A percentile compares a stretch with the other conserved stretches of the same genome.
These are phyloP conservation scores for Sarcophaga rosellei DNA, from an alignment of 2,888 invertebrate genomes.

Conservation along the genomic window DNA sequence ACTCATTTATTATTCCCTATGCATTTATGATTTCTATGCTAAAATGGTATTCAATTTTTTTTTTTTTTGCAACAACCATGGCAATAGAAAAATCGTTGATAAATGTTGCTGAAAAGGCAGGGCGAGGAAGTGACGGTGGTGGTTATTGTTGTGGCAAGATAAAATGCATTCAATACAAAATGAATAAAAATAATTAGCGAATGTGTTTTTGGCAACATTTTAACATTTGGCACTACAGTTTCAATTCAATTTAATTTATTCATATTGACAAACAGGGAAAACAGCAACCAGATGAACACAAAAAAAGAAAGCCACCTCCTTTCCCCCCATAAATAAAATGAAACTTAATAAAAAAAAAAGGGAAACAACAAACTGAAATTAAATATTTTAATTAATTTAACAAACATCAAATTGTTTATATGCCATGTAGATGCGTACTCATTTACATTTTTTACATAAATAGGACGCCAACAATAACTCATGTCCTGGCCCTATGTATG, in stretches of 20 bases:
- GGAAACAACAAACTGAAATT: slow-evolving; percentile 18
- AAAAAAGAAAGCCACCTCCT: too few species aligned
- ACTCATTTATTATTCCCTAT: background rate
- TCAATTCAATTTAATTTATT: slow-evolving; percentile 46
- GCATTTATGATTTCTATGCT: background rate
- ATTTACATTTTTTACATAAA: background rate
- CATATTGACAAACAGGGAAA: slow-evolving; percentile 20
- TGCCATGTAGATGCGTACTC: background rate
- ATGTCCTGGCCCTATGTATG: background rate
- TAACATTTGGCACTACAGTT: slow-evolving; percentile 29
- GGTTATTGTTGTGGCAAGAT: background rate
- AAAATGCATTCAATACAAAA: background rate
- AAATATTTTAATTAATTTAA: slow-evolving; percentile 45
- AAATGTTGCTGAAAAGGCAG: background rate
- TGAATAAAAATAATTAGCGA: slow-evolving; percentile 34
- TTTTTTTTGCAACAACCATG: background rate
- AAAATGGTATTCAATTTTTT: background rate
- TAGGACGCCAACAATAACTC: background rate
- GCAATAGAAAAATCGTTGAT: background rate
- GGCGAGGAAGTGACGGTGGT: background rate
- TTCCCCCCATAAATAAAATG: background rate
- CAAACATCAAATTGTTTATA: slow-evolving; percentile 19
- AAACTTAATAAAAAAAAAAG: background rate
- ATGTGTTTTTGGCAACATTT: slow-evolving; percentile 56
- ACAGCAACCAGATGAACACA: too few species aligned